Evolutionary conservation across 2,888 invertebrate genomes (phyloP).

Genomic region (Cephonodes hylas): DNA sequence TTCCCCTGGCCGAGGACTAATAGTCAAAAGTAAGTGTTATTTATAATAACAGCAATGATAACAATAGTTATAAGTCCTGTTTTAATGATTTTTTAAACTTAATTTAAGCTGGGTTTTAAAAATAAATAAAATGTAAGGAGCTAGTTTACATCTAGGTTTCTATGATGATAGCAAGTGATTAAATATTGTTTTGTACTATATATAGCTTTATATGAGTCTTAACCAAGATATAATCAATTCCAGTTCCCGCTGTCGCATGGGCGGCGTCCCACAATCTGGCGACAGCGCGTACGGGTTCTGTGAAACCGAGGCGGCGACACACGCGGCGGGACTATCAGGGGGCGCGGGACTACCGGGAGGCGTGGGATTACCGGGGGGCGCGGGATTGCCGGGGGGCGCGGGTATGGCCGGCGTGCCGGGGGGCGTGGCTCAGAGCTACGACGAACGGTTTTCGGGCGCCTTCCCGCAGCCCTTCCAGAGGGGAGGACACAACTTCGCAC

Average conservation of each 20-base stretch:
- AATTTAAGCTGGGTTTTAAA: too few relatives aligned
- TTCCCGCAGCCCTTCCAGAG: conserved; percentile 14
- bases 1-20: conserved; percentile 85
- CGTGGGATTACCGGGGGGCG: neutral
- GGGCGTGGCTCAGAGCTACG: neutral
- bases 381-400: neutral
- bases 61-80: too few relatives aligned
- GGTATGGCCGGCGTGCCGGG: neutral
- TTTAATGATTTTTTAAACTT: too few relatives aligned
- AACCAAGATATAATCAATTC: conserved; percentile 51
- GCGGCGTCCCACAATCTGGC: conserved; percentile 83
- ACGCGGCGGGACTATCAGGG: conserved; percentile 16
- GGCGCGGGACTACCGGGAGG: conserved; percentile 14
- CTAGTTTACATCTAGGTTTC: too few relatives aligned
- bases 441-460: conserved; percentile 1
- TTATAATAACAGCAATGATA: neutral
- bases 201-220: neutral
- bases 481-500: conserved; percentile 24
- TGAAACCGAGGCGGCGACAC: conserved; percentile 58
- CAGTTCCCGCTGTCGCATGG: conserved; percentile 83
- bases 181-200: too few relatives aligned
- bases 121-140: too few relatives aligned
- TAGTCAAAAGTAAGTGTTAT: conserved; percentile 70
- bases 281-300: conserved; percentile 92
- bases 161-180: too few relatives aligned